Evolutionary conservation across 2,888 invertebrate species (phyloP).

Genomic region (Muscina levida): DNA sequence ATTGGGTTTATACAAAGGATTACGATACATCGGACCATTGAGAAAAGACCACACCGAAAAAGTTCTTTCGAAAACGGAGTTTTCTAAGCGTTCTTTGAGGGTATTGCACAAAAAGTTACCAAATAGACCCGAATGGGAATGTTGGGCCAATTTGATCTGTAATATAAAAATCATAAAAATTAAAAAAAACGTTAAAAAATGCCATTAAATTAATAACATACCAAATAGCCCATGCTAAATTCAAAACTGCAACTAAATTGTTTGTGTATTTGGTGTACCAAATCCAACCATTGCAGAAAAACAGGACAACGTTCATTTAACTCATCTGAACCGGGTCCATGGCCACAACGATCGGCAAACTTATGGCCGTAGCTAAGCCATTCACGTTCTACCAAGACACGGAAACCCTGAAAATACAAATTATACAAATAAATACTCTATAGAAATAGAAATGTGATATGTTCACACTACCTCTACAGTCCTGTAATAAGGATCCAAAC

Average conservation of each 20-base stretch:
- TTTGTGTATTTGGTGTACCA: constrained; percentile 92
- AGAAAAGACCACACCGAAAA: constrained; percentile 95
- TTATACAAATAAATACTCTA: not conserved
- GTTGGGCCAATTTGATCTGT: constrained; percentile 96
- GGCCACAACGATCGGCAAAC: constrained; percentile 96
- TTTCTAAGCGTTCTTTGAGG: constrained; percentile 85
- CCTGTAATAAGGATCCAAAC: constrained; percentile 96
- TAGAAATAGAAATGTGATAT: no score
- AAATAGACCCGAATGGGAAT: constrained; percentile 97
- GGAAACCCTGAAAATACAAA: constrained; percentile 87
- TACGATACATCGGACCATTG: constrained; percentile 88
- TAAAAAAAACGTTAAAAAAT: constrained; percentile 85
- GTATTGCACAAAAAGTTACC: constrained; percentile 98
- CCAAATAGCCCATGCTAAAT: constrained; percentile 95
- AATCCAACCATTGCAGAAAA: constrained; percentile 98
- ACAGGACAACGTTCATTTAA: constrained; percentile 98
- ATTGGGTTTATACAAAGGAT: constrained; percentile 88
- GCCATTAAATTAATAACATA: constrained; percentile 78
- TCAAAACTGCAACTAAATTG: constrained; percentile 97
- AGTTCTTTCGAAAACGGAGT: constrained; percentile 84
- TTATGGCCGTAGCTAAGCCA: constrained; percentile 99
- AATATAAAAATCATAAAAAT: constrained; percentile 68
- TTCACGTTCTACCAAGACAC: constrained; percentile 94
- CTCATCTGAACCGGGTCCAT: constrained; percentile 90
- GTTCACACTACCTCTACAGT: constrained; percentile 87